A percentile compares a stretch with the other conserved stretches of the same genome.
Evolutionary conservation across 2,888 invertebrate genomes (phyloP).

Genomic region (Megaustenia siamemsis): DNA sequence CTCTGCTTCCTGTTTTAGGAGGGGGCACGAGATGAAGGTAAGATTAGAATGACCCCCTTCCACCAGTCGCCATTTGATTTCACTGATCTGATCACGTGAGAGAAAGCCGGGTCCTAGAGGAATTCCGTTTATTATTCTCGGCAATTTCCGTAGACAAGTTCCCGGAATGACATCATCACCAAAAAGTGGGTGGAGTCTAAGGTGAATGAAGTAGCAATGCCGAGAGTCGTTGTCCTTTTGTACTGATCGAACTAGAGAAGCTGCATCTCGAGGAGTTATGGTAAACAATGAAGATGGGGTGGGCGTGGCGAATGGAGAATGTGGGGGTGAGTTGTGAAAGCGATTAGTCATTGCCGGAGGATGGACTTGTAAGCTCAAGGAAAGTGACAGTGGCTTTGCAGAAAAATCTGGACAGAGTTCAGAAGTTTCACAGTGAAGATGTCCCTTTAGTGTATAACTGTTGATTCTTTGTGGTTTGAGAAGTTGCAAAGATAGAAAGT

Average conservation of each 20-base stretch:
- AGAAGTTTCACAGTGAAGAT: not conserved
- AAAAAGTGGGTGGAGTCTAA: conserved; percentile 73
- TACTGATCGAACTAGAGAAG: conserved; percentile 63
- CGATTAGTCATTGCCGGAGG: not conserved
- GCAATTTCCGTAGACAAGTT: conserved; percentile 72
- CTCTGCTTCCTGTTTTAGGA: conserved; percentile 72
- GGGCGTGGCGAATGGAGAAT: conserved; percentile 8
- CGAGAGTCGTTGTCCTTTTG: conserved; percentile 64
- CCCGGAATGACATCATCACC: conserved; percentile 71
- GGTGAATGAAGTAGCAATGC: conserved; percentile 71
- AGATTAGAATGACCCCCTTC: conserved; percentile 72
- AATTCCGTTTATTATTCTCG: conserved; percentile 75
- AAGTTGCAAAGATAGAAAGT: not conserved
- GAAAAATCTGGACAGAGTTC: not conserved
- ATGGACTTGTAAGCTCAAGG: not conserved
- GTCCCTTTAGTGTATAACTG: not conserved
- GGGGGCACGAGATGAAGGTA: conserved; percentile 74
- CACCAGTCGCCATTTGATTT: conserved; percentile 73
- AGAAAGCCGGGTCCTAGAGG: conserved; percentile 75
- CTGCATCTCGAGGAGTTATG: conserved; percentile 69
- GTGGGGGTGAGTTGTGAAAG: conserved; percentile 28
- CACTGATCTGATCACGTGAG: conserved; percentile 67
- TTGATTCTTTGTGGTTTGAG: not conserved
- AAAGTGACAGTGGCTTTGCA: not conserved
- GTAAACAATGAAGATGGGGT: conserved; percentile 66